A percentile compares a stretch with the other conserved stretches of the same genome.
Evolutionary conservation across 2,113 vertebrate genomes (phyloP).

Genomic region (Oncorhynchus mykiss): DNA sequence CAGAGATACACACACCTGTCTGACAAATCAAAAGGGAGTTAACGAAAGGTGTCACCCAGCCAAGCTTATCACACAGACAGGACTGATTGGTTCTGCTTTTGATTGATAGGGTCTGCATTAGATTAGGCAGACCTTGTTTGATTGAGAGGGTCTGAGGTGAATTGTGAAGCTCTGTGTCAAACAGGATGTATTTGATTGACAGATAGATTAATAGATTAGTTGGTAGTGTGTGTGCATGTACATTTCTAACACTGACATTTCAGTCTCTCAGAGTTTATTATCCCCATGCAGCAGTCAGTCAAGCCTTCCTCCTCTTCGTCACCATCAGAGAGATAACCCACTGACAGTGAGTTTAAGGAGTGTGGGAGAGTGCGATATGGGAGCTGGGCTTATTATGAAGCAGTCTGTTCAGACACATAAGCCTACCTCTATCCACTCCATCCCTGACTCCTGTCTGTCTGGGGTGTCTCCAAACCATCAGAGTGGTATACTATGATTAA

Average conservation of each 20-base stretch:
- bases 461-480: conserved; percentile 31
- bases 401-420: background rate
- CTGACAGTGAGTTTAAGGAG: conserved; percentile 21
- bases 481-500: conserved; percentile 25
- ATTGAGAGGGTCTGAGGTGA: conserved; percentile 52
- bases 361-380: conserved; percentile 70
- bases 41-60: conserved; percentile 39
- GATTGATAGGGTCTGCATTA: conserved; percentile 47
- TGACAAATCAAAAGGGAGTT: conserved; percentile 31
- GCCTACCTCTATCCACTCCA: background rate
- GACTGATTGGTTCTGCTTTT: conserved; percentile 19
- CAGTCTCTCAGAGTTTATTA: too few species aligned
- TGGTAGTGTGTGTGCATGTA: conserved; percentile 15
- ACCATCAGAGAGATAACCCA: background rate
- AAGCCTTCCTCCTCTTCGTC: background rate
- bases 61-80: conserved; percentile 43
- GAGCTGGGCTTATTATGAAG: background rate
- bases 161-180: conserved; percentile 21
- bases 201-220: conserved; percentile 24
- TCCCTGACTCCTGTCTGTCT: conserved; percentile 6
- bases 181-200: conserved; percentile 47
- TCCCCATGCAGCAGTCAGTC: background rate
- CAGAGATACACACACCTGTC: conserved; percentile 26
- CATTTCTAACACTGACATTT: background rate
- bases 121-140: conserved; percentile 61